A percentile compares a stretch with the other conserved stretches of the same genome.
Evolutionary conservation across 2,113 vertebrate genomes (phyloP).

Genomic region (Sporophila hypoxantha): DNA sequence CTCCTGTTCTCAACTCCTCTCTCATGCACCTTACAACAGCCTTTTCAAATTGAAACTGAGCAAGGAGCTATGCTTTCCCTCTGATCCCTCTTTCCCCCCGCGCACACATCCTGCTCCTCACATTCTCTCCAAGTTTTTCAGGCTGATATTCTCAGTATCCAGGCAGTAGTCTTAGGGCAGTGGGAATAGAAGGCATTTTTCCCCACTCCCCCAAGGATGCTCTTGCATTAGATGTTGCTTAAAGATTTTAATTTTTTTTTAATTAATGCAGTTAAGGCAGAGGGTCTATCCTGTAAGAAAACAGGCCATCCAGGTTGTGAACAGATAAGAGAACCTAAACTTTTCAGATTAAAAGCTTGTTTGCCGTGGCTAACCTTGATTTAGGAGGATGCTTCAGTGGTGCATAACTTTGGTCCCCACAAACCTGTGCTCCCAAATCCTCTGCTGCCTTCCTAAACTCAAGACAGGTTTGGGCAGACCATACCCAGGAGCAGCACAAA

Average conservation of each 20-base stretch:
- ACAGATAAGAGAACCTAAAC: neutral
- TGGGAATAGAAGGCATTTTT: neutral
- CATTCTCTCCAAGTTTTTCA: neutral
- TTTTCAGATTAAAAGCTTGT: neutral
- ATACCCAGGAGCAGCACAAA: neutral
- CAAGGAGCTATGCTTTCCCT: neutral
- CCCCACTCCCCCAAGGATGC: neutral
- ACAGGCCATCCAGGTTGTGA: neutral
- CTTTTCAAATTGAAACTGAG: neutral
- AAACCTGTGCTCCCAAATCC: neutral
- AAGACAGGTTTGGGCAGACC: neutral
- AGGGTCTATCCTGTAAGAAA: neutral
- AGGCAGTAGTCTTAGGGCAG: neutral
- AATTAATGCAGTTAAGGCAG: neutral
- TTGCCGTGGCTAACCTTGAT: neutral
- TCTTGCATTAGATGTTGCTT: neutral
- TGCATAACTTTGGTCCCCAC: neutral
- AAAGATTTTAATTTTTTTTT: neutral
- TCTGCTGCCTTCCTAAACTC: neutral
- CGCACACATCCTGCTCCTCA: neutral
- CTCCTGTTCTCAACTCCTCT: neutral
- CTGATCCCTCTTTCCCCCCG: neutral
- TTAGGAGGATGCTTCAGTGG: neutral
- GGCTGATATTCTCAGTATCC: rapidly evolving
- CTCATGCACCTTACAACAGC: neutral